These are phyloP conservation scores for Drosophila fulvimacula DNA, from an alignment of 2,888 invertebrate genomes.

Conservation along the genomic window DNA sequence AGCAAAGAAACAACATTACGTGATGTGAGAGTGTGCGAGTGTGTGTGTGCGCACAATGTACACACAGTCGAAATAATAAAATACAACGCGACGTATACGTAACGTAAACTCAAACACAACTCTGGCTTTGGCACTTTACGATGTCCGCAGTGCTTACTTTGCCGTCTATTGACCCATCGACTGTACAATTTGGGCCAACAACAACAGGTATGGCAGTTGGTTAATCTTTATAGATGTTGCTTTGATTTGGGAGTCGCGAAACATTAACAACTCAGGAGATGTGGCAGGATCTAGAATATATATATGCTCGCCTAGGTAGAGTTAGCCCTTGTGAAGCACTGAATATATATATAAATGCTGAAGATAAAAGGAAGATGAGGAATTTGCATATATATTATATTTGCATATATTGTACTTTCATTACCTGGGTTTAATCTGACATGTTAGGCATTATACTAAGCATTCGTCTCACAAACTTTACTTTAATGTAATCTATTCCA, in stretches of 20 bases:
- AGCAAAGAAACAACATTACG: constrained; percentile 74
- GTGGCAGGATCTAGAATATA: background rate
- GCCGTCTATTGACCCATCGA: constrained; percentile 57
- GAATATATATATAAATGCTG: too few species aligned
- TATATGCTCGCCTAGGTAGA: background rate
- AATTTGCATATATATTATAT: too few species aligned
- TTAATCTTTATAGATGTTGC: constrained; percentile 8
- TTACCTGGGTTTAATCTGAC: background rate
- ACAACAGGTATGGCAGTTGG: background rate
- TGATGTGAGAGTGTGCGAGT: constrained; percentile 41
- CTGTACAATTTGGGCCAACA: constrained; percentile 25
- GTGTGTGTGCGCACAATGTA: constrained; percentile 25
- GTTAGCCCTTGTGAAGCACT: background rate
- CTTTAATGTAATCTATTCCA: background rate
- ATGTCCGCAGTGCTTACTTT: constrained; percentile 71
- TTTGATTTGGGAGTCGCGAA: background rate
- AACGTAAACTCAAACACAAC: constrained; percentile 47
- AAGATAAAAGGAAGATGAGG: too few species aligned
- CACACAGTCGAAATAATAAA: constrained; percentile 56
- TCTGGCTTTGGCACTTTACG: constrained; percentile 62
- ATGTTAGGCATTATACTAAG: too few species aligned
- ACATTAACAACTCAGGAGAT: background rate
- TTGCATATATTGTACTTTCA: too few species aligned
- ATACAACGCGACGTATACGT: constrained; percentile 62
- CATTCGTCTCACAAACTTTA: background rate